Conservation (phyloP, 2,797 vertebrate species). For the Champsocephalus esox region DNA sequence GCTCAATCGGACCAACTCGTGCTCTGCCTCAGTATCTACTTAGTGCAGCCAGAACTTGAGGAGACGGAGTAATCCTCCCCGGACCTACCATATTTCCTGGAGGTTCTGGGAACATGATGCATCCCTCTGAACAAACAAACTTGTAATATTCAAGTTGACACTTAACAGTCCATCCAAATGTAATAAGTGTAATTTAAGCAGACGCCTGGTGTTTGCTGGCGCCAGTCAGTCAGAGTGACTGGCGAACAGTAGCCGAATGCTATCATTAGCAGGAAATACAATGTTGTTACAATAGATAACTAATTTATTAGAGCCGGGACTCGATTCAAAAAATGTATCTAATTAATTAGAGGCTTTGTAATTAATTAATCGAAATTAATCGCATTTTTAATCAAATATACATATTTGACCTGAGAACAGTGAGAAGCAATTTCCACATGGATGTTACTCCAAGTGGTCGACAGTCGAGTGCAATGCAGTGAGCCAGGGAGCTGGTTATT, state of each 20-base stretch:
- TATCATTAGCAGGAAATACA: background rate
- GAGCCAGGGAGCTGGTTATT: too few relatives aligned
- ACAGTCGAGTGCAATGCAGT: too few relatives aligned
- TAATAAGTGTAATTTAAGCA: background rate
- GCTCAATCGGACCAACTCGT: background rate
- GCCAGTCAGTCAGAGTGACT: background rate
- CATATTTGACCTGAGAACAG: too few relatives aligned
- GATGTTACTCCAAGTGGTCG: too few relatives aligned
- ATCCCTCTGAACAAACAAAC: background rate
- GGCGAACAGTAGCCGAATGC: background rate
- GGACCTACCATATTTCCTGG: background rate
- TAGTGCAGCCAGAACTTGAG: background rate
- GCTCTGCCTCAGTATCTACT: background rate
- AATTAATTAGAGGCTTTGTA: too few relatives aligned
- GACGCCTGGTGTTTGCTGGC: background rate
- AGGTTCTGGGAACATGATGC: background rate
- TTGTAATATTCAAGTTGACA: background rate
- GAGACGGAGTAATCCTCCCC: background rate
- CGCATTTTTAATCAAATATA: too few relatives aligned
- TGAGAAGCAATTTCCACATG: too few relatives aligned
- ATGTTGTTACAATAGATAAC: too few relatives aligned
- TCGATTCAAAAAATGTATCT: too few relatives aligned
- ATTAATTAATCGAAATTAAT: too few relatives aligned
- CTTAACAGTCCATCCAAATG: background rate
- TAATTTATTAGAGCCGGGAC: too few relatives aligned